phyloP scores from a whole-genome alignment of 2,113 vertebrate species.

The Struthidea cinerea region DNA sequence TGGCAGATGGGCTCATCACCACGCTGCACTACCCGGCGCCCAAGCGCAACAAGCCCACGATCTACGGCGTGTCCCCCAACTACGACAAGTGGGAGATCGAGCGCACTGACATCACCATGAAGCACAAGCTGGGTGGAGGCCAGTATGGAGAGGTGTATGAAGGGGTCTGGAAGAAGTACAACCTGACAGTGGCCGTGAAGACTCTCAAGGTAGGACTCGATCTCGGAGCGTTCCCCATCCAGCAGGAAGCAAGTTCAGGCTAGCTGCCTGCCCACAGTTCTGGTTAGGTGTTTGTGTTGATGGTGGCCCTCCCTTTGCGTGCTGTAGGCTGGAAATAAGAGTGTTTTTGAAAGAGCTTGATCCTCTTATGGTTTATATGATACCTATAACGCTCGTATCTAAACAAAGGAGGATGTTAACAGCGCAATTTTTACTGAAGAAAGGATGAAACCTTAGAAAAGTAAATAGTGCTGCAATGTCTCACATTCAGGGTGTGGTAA shows the following conservation, averaged over 20 bases:
- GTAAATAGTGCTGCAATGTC: background rate
- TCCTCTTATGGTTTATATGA: background rate
- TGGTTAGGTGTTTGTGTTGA: accelerated
- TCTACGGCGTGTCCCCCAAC: constrained; percentile 96
- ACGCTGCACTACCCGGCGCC: constrained; percentile 96
- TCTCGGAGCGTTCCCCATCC: accelerated
- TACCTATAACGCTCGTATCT: background rate
- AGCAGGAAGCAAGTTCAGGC: background rate
- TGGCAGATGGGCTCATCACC: constrained; percentile 95
- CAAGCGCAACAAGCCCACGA: constrained; percentile 97
- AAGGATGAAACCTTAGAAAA: background rate
- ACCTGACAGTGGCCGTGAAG: constrained; percentile 94
- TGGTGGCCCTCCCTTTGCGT: background rate
- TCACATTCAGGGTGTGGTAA: background rate
- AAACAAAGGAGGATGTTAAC: background rate
- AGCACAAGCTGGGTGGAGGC: constrained; percentile 95
- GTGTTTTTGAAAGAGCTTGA: background rate
- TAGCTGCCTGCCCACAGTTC: background rate
- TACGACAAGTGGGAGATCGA: constrained; percentile 99
- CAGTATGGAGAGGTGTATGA: constrained; percentile 99
- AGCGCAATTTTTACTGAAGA: background rate
- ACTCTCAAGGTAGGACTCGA: constrained; percentile 84
- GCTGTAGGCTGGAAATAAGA: background rate
- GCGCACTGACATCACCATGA: constrained; percentile 98
- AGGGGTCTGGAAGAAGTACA: constrained; percentile 98